Evolutionary conservation across 2,888 invertebrate genomes (phyloP).

Genomic region (Dendrolimus pini): DNA sequence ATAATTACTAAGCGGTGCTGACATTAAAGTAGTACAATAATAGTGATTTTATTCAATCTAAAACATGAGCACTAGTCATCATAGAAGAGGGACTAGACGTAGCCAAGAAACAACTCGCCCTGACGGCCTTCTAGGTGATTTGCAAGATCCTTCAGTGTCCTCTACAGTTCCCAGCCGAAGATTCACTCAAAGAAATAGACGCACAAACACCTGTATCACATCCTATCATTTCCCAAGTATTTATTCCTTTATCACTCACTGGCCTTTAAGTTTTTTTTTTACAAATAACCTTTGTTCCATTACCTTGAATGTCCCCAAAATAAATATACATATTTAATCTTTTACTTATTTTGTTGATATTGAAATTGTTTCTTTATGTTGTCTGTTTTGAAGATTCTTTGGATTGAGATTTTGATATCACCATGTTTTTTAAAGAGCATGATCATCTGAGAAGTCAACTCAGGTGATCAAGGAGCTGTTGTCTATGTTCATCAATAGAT

Average conservation of each 20-base stretch:
- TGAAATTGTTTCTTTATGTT: too few relatives aligned
- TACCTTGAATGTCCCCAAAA: too few relatives aligned
- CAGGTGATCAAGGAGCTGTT: too few relatives aligned
- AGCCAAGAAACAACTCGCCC: slow-evolving; percentile 15
- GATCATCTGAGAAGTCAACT: too few relatives aligned
- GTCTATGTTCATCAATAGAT: too few relatives aligned
- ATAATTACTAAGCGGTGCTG: too few relatives aligned
- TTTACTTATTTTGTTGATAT: too few relatives aligned
- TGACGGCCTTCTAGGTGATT: slow-evolving; percentile 44
- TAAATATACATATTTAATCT: too few relatives aligned
- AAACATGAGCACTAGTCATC: slow-evolving; percentile 35
- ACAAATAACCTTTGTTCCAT: neutral
- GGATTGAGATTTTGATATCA: too few relatives aligned
- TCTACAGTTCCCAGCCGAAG: slow-evolving; percentile 40
- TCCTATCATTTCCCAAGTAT: slow-evolving; percentile 54
- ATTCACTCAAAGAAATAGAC: slow-evolving; percentile 41
- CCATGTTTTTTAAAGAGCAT: too few relatives aligned
- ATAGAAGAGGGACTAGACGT: slow-evolving; percentile 19
- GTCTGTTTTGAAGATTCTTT: too few relatives aligned
- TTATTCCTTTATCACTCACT: slow-evolving; percentile 22
- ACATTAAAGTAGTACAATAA: too few relatives aligned
- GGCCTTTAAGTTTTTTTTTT: neutral
- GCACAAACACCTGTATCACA: slow-evolving; percentile 40
- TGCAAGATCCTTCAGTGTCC: slow-evolving; percentile 61
- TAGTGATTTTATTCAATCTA: slow-evolving; percentile 14